Conservation (phyloP, 1,140 invertebrate species). For the Bombus vancouverensis region DNA sequence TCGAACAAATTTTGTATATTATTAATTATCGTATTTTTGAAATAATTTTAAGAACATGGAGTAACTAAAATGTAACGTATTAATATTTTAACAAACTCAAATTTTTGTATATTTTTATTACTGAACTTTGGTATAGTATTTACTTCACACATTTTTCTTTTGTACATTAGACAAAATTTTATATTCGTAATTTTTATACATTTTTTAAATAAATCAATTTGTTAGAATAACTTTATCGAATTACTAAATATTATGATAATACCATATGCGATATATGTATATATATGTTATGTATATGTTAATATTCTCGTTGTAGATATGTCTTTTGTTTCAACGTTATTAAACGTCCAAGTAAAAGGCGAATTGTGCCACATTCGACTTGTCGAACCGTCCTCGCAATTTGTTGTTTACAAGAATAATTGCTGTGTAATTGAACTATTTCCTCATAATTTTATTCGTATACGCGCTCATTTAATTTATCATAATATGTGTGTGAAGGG, state of each 20-base stretch:
- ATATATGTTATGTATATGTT: neutral
- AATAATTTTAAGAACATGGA: slow-evolving; percentile 20
- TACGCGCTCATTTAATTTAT: neutral
- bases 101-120: slow-evolving; percentile 31
- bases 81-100: neutral
- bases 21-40: slow-evolving; percentile 24
- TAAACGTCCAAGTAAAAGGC: slow-evolving; percentile 26
- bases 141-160: neutral
- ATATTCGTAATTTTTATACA: slow-evolving; percentile 70
- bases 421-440: neutral
- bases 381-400: neutral
- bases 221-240: slow-evolving; percentile 51
- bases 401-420: neutral
- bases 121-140: slow-evolving; percentile 17
- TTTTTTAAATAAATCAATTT: slow-evolving; percentile 74
- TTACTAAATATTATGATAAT: slow-evolving; percentile 20
- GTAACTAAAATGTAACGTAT: neutral
- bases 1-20: slow-evolving; percentile 27
- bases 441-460: neutral
- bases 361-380: neutral
- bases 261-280: neutral
- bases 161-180: slow-evolving; percentile 48
- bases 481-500: slow-evolving; percentile 17
- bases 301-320: slow-evolving; percentile 18
- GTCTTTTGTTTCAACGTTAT: slow-evolving; percentile 52